Evolutionary conservation across 2,888 invertebrate species (phyloP).

Genomic region (Patella pellucida): DNA sequence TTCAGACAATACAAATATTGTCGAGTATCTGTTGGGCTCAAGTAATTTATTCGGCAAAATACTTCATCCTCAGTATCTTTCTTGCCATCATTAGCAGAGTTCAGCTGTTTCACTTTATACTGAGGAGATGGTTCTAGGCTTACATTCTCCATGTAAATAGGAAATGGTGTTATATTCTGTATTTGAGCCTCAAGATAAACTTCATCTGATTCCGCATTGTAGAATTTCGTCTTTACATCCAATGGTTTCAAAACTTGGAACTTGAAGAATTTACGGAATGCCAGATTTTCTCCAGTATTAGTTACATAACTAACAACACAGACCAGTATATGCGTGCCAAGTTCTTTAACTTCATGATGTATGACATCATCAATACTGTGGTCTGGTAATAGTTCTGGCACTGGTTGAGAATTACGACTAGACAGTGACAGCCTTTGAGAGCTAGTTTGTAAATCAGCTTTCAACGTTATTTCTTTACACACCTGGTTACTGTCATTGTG

Average conservation of each 20-base stretch:
- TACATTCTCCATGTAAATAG: constrained; percentile 95
- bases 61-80: constrained; percentile 51
- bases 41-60: constrained; percentile 72
- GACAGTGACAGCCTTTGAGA: constrained; percentile 87
- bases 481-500: constrained; percentile 92
- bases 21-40: constrained; percentile 91
- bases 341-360: constrained; percentile 99
- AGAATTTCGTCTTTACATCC: constrained; percentile 98
- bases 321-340: constrained; percentile 98
- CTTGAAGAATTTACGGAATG: constrained; percentile 96
- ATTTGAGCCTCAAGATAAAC: constrained; percentile 83
- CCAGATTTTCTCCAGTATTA: constrained; percentile 79
- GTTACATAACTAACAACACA: constrained; percentile 95
- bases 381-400: constrained; percentile 78
- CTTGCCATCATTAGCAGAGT: constrained; percentile 51
- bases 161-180: constrained; percentile 93
- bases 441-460: constrained; percentile 94
- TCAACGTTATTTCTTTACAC: constrained; percentile 85
- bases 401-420: constrained; percentile 75
- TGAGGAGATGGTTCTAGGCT: constrained; percentile 91
- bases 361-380: constrained; percentile 94
- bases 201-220: constrained; percentile 88
- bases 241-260: constrained; percentile 93
- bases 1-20: constrained; percentile 95
- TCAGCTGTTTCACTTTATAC: constrained; percentile 78